These are phyloP conservation scores for Fregata magnificens DNA, from an alignment of 2,113 vertebrate genomes.

Conservation along the genomic window DNA sequence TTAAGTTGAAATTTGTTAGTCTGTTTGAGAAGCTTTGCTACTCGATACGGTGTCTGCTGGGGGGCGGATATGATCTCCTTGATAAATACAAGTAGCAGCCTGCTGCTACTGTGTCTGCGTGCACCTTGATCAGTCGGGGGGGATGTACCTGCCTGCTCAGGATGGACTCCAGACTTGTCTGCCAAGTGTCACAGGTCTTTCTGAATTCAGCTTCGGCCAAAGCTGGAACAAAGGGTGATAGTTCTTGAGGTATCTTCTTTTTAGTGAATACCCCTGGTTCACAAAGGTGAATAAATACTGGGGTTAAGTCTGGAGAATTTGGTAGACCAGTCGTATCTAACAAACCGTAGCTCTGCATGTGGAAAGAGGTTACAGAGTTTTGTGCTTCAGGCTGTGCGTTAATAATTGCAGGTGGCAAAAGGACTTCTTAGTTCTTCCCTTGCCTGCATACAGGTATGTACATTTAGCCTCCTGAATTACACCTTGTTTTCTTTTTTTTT, in stretches of 20 bases:
- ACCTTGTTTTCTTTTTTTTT: neutral
- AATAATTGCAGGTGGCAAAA: neutral
- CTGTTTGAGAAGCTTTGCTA: neutral
- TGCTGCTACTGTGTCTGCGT: rapidly evolving
- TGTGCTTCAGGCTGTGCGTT: neutral
- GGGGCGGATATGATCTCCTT: neutral
- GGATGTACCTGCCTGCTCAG: neutral
- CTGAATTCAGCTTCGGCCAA: neutral
- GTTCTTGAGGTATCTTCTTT: neutral
- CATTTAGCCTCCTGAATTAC: neutral
- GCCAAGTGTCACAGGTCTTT: neutral
- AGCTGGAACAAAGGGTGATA: neutral
- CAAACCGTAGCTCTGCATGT: neutral
- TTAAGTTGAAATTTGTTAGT: neutral
- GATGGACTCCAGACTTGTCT: neutral
- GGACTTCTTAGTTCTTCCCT: neutral
- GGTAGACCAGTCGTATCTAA: rapidly evolving
- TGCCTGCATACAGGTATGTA: neutral
- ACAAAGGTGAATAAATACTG: no score
- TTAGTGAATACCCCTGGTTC: neutral
- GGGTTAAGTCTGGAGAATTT: neutral
- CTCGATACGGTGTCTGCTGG: neutral
- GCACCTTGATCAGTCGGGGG: no score
- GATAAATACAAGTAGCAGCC: neutral
- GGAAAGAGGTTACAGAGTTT: neutral